A percentile compares a stretch with the other conserved stretches of the same genome.
These are phyloP conservation scores for Schizopygopsis pylzovi DNA, from an alignment of 2,797 vertebrate species.

Conservation along the genomic window DNA sequence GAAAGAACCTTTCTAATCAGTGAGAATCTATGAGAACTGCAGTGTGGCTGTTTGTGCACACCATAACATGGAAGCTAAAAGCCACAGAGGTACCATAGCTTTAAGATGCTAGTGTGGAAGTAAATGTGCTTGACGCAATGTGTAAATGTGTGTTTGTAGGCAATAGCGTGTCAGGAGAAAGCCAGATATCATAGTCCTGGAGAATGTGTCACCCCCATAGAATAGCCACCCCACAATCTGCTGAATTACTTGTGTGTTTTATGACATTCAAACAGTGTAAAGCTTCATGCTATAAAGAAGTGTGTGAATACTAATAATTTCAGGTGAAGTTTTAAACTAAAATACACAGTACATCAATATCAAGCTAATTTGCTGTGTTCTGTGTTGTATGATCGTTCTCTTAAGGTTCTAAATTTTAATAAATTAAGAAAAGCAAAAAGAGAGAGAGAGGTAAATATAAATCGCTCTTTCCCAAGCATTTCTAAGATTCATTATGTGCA, in stretches of 20 bases:
- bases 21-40: constrained; percentile 46
- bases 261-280: constrained; percentile 18
- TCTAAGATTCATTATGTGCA: constrained; percentile 80
- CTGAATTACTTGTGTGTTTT: constrained; percentile 22
- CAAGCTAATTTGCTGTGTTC: not conserved
- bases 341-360: not conserved
- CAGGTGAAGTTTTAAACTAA: constrained; percentile 4
- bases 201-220: constrained; percentile 74
- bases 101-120: constrained; percentile 16
- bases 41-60: constrained; percentile 19
- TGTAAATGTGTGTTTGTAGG: constrained; percentile 35
- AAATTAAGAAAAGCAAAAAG: constrained; percentile 22
- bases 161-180: constrained; percentile 35
- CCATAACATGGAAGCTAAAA: constrained; percentile 16
- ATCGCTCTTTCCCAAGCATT: constrained; percentile 78
- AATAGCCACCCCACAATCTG: constrained; percentile 67
- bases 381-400: not conserved
- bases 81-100: constrained; percentile 23
- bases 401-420: not conserved
- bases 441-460: constrained; percentile 73
- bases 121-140: not conserved
- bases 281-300: not conserved
- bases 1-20: constrained; percentile 31
- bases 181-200: constrained; percentile 70
- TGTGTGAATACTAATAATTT: not conserved